phyloP scores from a whole-genome alignment of 1,140 invertebrate genomes.

The Drosophila kanapiae region DNA sequence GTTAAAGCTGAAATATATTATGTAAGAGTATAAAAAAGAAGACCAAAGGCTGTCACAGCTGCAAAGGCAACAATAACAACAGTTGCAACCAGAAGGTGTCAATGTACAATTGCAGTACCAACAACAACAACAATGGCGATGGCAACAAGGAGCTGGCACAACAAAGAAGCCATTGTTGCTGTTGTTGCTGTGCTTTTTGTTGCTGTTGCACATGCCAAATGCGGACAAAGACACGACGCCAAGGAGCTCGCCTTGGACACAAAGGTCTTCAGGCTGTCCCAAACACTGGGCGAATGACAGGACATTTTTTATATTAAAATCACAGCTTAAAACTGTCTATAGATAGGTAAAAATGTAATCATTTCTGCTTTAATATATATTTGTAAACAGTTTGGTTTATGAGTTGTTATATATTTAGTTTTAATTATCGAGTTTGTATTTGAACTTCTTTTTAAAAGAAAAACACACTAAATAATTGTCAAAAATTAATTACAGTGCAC shows the following conservation, averaged over 20 bases:
- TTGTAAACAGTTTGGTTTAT: too few species aligned
- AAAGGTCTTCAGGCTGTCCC: conserved; percentile 9
- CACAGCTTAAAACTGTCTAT: too few species aligned
- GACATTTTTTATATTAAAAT: not conserved
- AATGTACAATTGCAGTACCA: conserved; percentile 77
- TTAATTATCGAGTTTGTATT: too few species aligned
- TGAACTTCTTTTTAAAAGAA: too few species aligned
- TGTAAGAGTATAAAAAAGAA: conserved; percentile 21
- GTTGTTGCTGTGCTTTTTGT: conserved; percentile 62
- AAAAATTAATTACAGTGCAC: not conserved
- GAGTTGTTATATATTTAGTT: too few species aligned
- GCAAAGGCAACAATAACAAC: conserved; percentile 26
- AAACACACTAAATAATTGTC: not conserved
- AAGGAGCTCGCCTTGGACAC: conserved; percentile 53
- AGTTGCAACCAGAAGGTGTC: conserved; percentile 65
- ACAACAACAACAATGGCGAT: conserved; percentile 29
- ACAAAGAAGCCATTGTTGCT: conserved; percentile 78
- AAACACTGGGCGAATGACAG: conserved; percentile 7
- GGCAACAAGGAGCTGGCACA: conserved; percentile 49
- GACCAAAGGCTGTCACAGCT: conserved; percentile 28
- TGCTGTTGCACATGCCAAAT: conserved; percentile 74
- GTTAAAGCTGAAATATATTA: not conserved
- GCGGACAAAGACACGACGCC: conserved; percentile 72
- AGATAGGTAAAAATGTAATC: not conserved
- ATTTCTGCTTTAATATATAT: not conserved